phyloP scores from a whole-genome alignment of 2,888 invertebrate species.

The Saturnia japonica region DNA sequence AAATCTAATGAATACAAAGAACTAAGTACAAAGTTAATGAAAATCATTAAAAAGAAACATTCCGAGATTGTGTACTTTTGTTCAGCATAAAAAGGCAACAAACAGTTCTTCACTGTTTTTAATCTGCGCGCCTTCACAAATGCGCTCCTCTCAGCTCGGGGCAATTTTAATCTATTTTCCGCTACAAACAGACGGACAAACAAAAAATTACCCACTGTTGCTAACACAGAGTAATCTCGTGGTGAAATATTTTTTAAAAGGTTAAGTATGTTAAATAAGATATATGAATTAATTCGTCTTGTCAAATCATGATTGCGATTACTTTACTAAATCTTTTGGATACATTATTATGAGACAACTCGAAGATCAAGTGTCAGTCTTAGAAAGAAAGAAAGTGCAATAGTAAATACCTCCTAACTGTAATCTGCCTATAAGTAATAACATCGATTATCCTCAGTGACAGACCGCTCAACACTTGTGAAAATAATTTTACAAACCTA shows the following conservation, averaged over 20 bases:
- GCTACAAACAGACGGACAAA: constrained; percentile 57
- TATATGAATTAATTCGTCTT: too few relatives aligned
- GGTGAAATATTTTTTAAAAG: constrained; percentile 31
- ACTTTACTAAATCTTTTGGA: not conserved
- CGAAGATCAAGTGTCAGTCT: not conserved
- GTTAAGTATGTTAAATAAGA: constrained; percentile 13
- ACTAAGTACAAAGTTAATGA: constrained; percentile 11
- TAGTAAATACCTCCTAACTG: too few relatives aligned
- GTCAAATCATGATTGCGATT: not conserved
- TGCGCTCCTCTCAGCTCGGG: constrained; percentile 59
- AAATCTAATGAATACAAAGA: constrained; percentile 5
- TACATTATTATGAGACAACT: not conserved
- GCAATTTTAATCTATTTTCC: constrained; percentile 76
- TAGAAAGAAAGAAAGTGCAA: too few relatives aligned
- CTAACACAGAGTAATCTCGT: constrained; percentile 52
- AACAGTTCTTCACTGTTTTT: constrained; percentile 64
- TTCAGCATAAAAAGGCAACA: constrained; percentile 46
- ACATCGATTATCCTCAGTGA: too few relatives aligned
- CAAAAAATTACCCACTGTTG: constrained; percentile 40
- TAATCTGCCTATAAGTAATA: too few relatives aligned
- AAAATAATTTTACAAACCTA: too few relatives aligned
- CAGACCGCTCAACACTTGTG: too few relatives aligned
- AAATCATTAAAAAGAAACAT: constrained; percentile 14
- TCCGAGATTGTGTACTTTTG: constrained; percentile 50
- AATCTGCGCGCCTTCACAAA: constrained; percentile 72